These are phyloP conservation scores for Homarus gammarus DNA, from an alignment of 2,888 invertebrate species.

Conservation along the genomic window DNA sequence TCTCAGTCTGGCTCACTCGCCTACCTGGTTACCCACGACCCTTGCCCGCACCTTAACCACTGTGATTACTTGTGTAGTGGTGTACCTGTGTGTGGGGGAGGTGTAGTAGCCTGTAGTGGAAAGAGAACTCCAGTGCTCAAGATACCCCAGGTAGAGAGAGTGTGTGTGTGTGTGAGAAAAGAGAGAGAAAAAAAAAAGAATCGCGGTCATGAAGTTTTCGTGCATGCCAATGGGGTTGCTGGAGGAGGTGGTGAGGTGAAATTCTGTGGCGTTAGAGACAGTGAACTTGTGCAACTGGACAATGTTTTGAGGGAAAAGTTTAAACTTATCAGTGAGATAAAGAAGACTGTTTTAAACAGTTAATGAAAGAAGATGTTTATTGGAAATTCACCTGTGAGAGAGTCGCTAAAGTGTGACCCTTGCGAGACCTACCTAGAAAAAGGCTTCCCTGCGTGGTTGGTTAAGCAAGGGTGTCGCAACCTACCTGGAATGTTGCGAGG, in stretches of 20 bases:
- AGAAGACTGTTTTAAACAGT: no score
- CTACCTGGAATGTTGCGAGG: not conserved
- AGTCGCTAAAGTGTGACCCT: not conserved
- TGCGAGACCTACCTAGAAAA: not conserved
- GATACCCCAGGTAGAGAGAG: not conserved
- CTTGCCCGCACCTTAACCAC: not conserved
- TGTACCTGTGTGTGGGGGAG: not conserved
- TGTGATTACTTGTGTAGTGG: not conserved
- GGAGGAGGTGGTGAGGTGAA: not conserved
- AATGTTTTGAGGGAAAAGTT: no score
- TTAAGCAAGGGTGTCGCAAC: conserved; percentile 48
- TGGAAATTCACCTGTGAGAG: not conserved
- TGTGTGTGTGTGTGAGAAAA: not conserved
- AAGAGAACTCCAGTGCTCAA: not conserved
- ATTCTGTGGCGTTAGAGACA: no score
- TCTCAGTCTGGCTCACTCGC: not conserved
- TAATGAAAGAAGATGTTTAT: not conserved
- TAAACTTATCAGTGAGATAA: no score
- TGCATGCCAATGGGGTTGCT: not conserved
- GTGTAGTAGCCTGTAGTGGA: not conserved
- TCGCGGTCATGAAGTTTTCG: not conserved
- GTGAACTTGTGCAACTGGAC: no score
- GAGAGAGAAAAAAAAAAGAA: not conserved
- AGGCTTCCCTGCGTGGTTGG: conserved; percentile 15
- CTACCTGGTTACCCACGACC: not conserved